Evolutionary conservation across 2,113 vertebrate genomes (phyloP), one percentile per base, ranked within the genome.

Genomic region (Cacatua alba): DNA sequence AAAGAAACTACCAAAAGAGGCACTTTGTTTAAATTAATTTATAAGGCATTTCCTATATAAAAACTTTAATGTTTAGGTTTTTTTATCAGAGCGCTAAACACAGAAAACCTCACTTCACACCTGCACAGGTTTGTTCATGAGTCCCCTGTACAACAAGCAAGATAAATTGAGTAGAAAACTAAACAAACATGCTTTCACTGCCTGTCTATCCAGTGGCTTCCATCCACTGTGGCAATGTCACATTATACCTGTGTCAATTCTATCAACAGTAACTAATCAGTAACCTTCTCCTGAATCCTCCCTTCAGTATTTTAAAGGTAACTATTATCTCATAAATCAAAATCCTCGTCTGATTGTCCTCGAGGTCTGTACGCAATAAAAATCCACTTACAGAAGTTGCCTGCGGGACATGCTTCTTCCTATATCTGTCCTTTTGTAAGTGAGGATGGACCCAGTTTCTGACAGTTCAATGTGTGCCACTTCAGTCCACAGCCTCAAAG

Each of bases 211-310:
- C 9, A 7, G 25, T 13, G 51, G 26, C 41, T 82, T 48, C 46
- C 55, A 37, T 24, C 31, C 8, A 3, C 62, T 5, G 10, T n/a
- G n/a, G 71, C 53, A 69, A 49, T 1, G 48, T 10, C 44, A 43
- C 59, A n/a, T 33, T 15, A 51, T 1, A 64, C 44, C 33, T 25
- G 5, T 37, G 48, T 84, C 35, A 24, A 33, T 43, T 51, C 91
- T 55, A 94, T 49, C 49, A 76, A 81, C 65, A n/a, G 71, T 81
- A 82, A 97, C 83, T 93, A 86, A 95, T 82, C 37, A 92, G 82
- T 31, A 67, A 82, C 49, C 88, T 95, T 89, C 62, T 83, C 78
- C 91, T 43, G 29, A 82, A 86, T 84, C 68, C 44, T 74, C 33
- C 83, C 53, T 81, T 89, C 53, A 74, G 55, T 82, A 8, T 67